Evolutionary conservation across 2,113 vertebrate species (phyloP), one percentile per base, ranked within the genome.

Genomic region (Mastomys natalensis): DNA sequence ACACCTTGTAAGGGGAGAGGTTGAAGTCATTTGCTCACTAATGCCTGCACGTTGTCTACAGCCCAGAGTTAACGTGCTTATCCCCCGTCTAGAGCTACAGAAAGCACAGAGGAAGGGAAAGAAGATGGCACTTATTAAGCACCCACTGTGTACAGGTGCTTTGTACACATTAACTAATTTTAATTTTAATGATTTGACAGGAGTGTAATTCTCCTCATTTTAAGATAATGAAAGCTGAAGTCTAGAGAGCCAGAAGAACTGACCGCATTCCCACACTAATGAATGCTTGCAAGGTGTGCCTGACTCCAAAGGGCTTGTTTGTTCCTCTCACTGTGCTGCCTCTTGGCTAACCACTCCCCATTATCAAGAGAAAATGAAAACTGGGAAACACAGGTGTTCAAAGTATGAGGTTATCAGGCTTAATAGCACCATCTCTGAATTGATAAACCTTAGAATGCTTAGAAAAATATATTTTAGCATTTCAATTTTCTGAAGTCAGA

Each of bases 61-160:
- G 70, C 43, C 68, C 60, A 34, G 84, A 90, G 70, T 93, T 90
- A 53, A 62, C 74, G 8, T 8, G 16, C 66, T 73, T 92, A 19
- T 74, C 80, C 92, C n/a, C 45, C 64, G 86, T 77, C 62, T 62
- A n/a, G 51, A 55, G 81, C 70, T 87, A 58, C 73, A 13, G 48
- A 70, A 96, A 92, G 15, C n/a, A 19, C 73, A 84, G 48, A 89
- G 91, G 87, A 94, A 82, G 37, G 77, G n/a, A 70, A 51, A 80
- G 60, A 70, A 94, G 93, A 86, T 87, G 51, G 34, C 89, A 89
- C 73, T 89, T 96, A 95, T 91, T 90, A 96, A 95, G 96, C 82
- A 72, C 93, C 94, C 91, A 93, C 96, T 93, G 96, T 94, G 93
- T 95, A 76, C 96, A 96, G 95, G 91, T 97, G 97, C 91, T 84